Conservation (phyloP, 2,113 vertebrate genomes). For the Nothocercus nigrocapillus region DNA sequence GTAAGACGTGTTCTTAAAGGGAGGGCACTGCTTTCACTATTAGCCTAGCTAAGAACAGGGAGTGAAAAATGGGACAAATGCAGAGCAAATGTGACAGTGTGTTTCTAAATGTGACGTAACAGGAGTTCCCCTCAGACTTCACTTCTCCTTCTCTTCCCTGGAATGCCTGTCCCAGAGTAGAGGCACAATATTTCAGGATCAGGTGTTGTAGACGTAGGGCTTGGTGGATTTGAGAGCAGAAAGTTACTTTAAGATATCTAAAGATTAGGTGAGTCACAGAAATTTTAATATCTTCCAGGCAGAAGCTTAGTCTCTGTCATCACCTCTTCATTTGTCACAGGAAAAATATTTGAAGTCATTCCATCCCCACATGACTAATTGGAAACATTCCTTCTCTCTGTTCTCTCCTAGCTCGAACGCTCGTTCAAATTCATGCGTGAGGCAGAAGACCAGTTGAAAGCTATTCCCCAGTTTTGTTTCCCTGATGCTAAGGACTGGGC, state of each 20-base stretch:
- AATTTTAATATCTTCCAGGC: conserved; percentile 66
- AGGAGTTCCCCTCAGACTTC: neutral
- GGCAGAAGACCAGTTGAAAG: conserved; percentile 95
- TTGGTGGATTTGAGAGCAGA: neutral
- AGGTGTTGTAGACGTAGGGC: neutral
- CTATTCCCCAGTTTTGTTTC: conserved; percentile 97
- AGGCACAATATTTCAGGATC: neutral
- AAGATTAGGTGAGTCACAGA: conserved; percentile 46
- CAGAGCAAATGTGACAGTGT: neutral
- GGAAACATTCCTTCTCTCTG: conserved; percentile 59
- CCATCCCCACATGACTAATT: conserved; percentile 66
- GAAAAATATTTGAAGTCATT: conserved; percentile 62
- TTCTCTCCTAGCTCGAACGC: conserved; percentile 85
- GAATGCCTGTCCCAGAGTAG: neutral
- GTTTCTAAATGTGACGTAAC: neutral
- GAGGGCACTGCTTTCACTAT: neutral
- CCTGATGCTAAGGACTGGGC: conserved; percentile 96
- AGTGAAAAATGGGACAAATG: neutral
- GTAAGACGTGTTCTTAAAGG: neutral
- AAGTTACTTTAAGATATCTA: conserved; percentile 2
- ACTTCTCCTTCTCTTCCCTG: rapidly evolving
- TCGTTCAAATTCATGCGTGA: conserved; percentile 95
- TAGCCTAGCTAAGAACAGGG: neutral
- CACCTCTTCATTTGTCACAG: conserved; percentile 68
- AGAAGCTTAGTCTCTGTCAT: conserved; percentile 66